A percentile compares a stretch with the other conserved stretches of the same genome.
phyloP scores from a whole-genome alignment of 1,140 invertebrate species.

The Anadara kagoshimensis region DNA sequence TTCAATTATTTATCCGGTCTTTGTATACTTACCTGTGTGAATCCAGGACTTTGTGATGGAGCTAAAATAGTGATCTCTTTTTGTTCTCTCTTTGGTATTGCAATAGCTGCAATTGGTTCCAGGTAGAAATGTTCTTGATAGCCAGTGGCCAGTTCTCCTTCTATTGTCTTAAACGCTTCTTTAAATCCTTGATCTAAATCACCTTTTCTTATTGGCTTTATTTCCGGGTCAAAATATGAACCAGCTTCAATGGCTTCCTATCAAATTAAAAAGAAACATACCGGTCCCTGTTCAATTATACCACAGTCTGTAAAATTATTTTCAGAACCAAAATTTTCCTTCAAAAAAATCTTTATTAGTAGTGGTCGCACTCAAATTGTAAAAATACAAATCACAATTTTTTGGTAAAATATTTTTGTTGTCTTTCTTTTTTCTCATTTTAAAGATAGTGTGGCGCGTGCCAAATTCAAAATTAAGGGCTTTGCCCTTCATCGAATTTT shows the following conservation, averaged over 20 bases:
- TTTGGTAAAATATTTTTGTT: too few species aligned
- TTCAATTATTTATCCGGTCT: not conserved
- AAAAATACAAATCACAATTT: too few species aligned
- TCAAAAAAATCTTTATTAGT: too few species aligned
- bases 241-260: constrained; percentile 49
- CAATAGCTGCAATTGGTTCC: constrained; percentile 87
- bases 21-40: constrained; percentile 76
- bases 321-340: too few species aligned
- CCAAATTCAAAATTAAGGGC: too few species aligned
- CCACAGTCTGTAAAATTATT: too few species aligned
- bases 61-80: constrained; percentile 89
- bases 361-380: too few species aligned
- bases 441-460: too few species aligned
- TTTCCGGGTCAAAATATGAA: constrained; percentile 27
- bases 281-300: too few species aligned
- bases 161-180: constrained; percentile 75
- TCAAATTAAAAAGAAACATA: not conserved
- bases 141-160: constrained; percentile 82
- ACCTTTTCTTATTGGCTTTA: constrained; percentile 76
- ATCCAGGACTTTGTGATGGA: constrained; percentile 87
- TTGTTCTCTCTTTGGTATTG: constrained; percentile 84
- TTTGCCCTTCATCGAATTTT: too few species aligned
- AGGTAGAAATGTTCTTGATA: constrained; percentile 98
- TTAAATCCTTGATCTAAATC: constrained; percentile 81
- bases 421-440: too few species aligned